Base-by-base conservation (phyloP, 2,113 vertebrate species). In the Recurvirostra avosetta region DNA sequence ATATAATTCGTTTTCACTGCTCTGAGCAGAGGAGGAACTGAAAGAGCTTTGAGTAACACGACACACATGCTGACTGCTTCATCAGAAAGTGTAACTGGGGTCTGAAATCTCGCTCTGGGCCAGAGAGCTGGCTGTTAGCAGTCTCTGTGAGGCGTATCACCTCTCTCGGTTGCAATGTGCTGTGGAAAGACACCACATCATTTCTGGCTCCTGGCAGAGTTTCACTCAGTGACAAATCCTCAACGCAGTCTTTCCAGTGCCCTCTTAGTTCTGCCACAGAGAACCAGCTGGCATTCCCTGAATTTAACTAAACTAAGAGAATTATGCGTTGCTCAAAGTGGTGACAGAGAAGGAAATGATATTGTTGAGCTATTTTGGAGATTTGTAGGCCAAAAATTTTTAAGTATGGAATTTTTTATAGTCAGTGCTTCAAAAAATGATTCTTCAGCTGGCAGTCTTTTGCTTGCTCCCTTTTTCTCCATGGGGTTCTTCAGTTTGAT, bases 191-290 rank as follows among this genome's bases (percentile, higher is more conserved):
- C 53, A 56, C 34, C 20, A 7, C 32, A 20, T 78, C 3, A 0
- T 75, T 76, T 82, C 75, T 88, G 94, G 55, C n/a, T 88, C 27
- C 72, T 92, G 92, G 63, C 59, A 84, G 47, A 66, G 76, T 86
- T 95, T 88, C 50, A 43, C 62, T 78, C 6, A 17, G 61, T 95
- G 83, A 91, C 94, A 86, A 90, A 93, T 86, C 50, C 82, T 94
- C 65, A 93, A n/a, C 2, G 0, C 43, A 21, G 36, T 65, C 65
- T 92, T 89, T 91, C 89, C 68, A 91, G 79, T 71, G 65, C 61
- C 84, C 76, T 86, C n/a, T 53, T 86, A 81, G 63, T 74, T 94
- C 38, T 84, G 65, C 56, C 8, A 18, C 68, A 72, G 82, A 71
- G 52, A 93, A 92, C 55, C 90, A 92, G 83, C 73, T 94, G 92